Conservation (phyloP, 2,113 vertebrate genomes). For the Zosterops pallidus region DNA sequence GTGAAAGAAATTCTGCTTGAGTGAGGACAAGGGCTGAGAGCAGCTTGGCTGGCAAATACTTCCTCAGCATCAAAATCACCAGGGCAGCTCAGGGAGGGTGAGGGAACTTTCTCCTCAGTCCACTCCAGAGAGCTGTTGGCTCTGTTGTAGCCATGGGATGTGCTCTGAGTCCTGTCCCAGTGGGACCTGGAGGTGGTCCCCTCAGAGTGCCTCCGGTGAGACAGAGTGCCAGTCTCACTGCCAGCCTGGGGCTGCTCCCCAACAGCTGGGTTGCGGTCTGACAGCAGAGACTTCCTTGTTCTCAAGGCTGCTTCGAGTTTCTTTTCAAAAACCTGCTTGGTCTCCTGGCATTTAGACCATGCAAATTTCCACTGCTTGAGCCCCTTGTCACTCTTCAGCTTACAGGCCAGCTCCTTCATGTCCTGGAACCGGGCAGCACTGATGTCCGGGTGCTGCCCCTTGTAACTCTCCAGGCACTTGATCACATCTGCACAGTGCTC, state of each 20-base stretch:
- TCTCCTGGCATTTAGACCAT: constrained; percentile 86
- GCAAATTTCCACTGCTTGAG: constrained; percentile 84
- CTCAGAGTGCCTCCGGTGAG: constrained; percentile 47
- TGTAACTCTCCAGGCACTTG: constrained; percentile 77
- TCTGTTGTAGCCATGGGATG: constrained; percentile 40
- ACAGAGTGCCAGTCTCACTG: not conserved
- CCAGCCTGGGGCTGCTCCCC: not conserved
- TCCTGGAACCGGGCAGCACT: constrained; percentile 78
- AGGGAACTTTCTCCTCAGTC: constrained; percentile 45
- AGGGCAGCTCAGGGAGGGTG: not conserved
- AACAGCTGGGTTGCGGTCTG: not conserved
- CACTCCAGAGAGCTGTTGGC: constrained; percentile 17
- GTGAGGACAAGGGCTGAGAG: not conserved
- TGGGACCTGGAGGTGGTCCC: not conserved
- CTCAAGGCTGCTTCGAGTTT: constrained; percentile 80
- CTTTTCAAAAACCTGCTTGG: constrained; percentile 81
- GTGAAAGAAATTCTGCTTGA: not conserved
- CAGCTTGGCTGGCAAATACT: not conserved
- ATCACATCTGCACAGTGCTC: constrained; percentile 71
- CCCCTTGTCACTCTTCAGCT: constrained; percentile 77
- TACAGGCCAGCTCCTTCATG: constrained; percentile 84
- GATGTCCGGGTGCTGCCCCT: constrained; percentile 76
- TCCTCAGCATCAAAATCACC: not conserved
- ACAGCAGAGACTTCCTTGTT: constrained; percentile 29
- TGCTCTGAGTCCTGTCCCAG: constrained; percentile 56